Evolutionary conservation across 2,113 vertebrate species (phyloP), one percentile per base, ranked within the genome.

Genomic region (Dryoscopus gambensis): DNA sequence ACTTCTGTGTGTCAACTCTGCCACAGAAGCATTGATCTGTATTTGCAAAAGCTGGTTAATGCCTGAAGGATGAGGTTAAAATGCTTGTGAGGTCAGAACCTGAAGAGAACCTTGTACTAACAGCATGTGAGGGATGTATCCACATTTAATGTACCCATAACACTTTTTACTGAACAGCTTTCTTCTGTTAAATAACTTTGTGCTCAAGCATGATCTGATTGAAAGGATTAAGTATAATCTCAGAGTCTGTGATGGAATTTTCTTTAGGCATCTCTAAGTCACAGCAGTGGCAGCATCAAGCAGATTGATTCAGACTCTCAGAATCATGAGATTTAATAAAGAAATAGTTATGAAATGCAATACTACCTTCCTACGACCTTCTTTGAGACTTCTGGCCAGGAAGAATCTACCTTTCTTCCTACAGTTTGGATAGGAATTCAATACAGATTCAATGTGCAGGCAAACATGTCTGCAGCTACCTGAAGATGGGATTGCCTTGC

Each of bases 191-290:
- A 88, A 53, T 35, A 88, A 20, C 21, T 49, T 91, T 69, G 28
- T 83, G 27, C 71, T 88, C 24, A 68, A 57, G 17, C 37, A 27
- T 53, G 53, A 52, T 82, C 31, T 78, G 31, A 82, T 82, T 64
- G 70, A 87, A 93, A 73, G 30, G 16, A 79, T 91, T 74, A 89
- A 93, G 52, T 82, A 55, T 44, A 63, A 74, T 79, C 44, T 87
- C 46, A 50, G 70, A 27, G 7, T 42, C 52, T 84, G 73, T 55
- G 84, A 82, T 9, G 65, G 37, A 82, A 69, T 90, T 93, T 93
- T 86, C 69, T 75, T 89, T 81, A 77, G 35, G 15, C 50, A 47
- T 28, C 14, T 16, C 20, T 42, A 84, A 89, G 10, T 76, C 6
- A 9, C n/a, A 78, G 46, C 10, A 86, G 33, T 33, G 47, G 15